Base-by-base conservation (phyloP, 2,113 vertebrate species). In the Sisor rabdophorus region DNA sequence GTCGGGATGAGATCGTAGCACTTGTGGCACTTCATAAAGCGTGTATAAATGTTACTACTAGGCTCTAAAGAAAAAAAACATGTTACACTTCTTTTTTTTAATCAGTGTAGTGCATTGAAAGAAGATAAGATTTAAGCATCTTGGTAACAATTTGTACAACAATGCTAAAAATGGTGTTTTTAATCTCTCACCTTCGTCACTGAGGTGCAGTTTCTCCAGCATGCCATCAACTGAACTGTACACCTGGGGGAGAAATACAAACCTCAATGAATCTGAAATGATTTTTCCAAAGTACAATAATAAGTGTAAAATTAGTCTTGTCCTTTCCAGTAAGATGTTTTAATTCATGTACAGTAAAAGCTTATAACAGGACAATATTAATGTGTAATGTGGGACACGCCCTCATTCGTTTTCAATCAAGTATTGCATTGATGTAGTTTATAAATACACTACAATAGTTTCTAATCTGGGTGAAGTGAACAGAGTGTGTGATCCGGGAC, bases 1-100 rank as follows among this genome's bases (percentile, higher is more conserved):
- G 97, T 99, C 15, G 97, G 97, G 78, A 99, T 94, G 80, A 99
- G 98, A 90, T 99, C 97, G 0, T 99, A 99, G 92, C 97, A 99
- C 92, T 95, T 96, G 90, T 98, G 96, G 82, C 96, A 98, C 91
- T 92, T 97, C 96, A 99, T 98, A 89, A 99, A 98, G 85, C 94
- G 92, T 91, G 94, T 94, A 90, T 99, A 99, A 91, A 98, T 95
- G 74, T 97, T 94, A 85, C 93, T 94, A 88, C 95, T 94, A 2
- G 95, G 95, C 90, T 98, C 93, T 96, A 76, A 56, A 83, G 44
- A 4, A 81, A 15, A 44, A 59, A 22, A 3, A 55, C 64, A 79
- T 32, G 80, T 79, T 56, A 24, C 55, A 58, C 24, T 15, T 16
- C 6, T 59, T 7, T 16, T 59, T 28, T 59, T 2, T 28, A 17